Conservation (phyloP, 2,888 invertebrate species). For the Teleogryllus oceanicus region DNA sequence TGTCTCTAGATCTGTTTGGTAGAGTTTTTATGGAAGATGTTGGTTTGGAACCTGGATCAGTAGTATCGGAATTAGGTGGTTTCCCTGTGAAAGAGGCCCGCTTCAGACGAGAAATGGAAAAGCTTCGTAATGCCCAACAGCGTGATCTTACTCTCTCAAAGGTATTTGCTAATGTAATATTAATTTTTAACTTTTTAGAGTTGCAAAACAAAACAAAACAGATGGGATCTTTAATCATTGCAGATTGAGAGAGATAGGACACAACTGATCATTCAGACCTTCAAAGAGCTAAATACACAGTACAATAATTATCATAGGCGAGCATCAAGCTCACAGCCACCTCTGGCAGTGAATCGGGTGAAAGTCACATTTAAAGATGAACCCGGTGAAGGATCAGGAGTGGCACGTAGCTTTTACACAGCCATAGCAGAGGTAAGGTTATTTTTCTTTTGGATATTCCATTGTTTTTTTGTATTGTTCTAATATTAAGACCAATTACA, state of each 20-base stretch:
- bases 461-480: neutral
- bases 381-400: conserved; percentile 98
- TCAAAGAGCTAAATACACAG: conserved; percentile 92
- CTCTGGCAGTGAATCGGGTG: conserved; percentile 88
- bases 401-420: conserved; percentile 96
- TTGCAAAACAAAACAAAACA: too few species aligned
- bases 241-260: conserved; percentile 91
- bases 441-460: neutral
- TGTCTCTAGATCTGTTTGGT: conserved; percentile 90
- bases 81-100: conserved; percentile 97
- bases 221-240: neutral
- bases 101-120: conserved; percentile 97
- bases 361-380: conserved; percentile 99
- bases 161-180: conserved; percentile 46
- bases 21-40: conserved; percentile 98
- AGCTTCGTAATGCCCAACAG: conserved; percentile 86
- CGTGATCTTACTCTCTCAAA: conserved; percentile 81
- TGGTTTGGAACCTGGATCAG: conserved; percentile 90
- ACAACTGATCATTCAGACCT: conserved; percentile 84
- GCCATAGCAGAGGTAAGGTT: conserved; percentile 81
- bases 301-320: conserved; percentile 81
- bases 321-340: conserved; percentile 66
- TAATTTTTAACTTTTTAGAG: neutral
- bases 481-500: neutral
- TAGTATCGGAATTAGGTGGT: conserved; percentile 93